A percentile compares a stretch with the other conserved stretches of the same genome.
phyloP scores from a whole-genome alignment of 2,888 invertebrate genomes.

The Mayetiola destructor region DNA sequence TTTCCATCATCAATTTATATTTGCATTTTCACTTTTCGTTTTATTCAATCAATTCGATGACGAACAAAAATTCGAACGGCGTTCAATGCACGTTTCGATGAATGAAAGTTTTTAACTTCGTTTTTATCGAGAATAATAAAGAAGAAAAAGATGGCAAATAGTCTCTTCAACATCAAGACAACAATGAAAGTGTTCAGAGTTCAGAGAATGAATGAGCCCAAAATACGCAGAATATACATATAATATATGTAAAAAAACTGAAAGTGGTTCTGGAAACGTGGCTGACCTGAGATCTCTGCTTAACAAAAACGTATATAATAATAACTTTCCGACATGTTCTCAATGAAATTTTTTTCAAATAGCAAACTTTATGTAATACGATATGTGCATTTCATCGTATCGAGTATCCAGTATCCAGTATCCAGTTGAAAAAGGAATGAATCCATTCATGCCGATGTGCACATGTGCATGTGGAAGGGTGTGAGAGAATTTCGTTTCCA shows the following conservation, averaged over 20 bases:
- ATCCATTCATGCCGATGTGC: background rate
- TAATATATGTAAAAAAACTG: background rate
- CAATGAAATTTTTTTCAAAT: too few relatives aligned
- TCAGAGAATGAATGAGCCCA: background rate
- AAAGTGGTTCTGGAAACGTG: too few relatives aligned
- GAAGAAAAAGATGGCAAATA: background rate
- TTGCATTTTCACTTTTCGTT: background rate
- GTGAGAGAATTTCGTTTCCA: background rate
- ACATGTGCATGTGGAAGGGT: background rate
- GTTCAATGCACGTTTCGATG: too few relatives aligned
- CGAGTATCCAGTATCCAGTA: too few relatives aligned
- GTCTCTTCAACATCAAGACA: background rate
- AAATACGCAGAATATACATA: background rate
- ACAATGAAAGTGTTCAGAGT: background rate
- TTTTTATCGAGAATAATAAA: background rate
- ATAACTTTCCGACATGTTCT: too few relatives aligned
- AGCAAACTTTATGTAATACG: too few relatives aligned
- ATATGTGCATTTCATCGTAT: too few relatives aligned
- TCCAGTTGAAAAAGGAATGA: background rate
- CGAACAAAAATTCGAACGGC: background rate
- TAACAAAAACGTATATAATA: too few relatives aligned
- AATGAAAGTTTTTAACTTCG: too few relatives aligned
- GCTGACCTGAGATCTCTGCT: too few relatives aligned
- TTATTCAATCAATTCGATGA: conserved; percentile 4
- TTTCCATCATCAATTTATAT: background rate